Conservation (phyloP, 2,113 vertebrate genomes). For the Ia io region DNA sequence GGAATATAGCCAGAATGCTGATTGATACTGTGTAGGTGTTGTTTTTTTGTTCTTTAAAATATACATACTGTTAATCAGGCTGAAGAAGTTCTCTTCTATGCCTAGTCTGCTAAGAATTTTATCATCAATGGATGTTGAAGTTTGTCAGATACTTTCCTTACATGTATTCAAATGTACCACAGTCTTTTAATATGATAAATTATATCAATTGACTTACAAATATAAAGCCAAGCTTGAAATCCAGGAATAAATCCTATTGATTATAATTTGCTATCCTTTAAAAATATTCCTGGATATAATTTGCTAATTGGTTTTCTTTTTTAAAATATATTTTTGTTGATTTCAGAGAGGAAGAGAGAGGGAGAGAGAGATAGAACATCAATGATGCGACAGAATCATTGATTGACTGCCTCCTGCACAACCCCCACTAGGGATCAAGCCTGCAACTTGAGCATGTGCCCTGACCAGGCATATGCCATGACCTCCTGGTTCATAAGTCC, state of each 20-base stretch:
- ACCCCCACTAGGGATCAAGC: no score
- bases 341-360: no score
- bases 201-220: not conserved
- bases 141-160: not conserved
- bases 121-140: not conserved
- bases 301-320: not conserved
- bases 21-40: not conserved
- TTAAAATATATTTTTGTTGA: no score
- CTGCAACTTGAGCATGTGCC: no score
- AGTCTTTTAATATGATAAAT: not conserved
- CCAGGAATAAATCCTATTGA: not conserved
- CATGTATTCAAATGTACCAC: not conserved
- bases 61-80: not conserved
- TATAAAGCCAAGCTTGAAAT: not conserved
- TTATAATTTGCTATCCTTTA: not conserved
- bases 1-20: not conserved
- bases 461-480: no score
- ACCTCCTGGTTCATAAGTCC: no score
- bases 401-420: no score
- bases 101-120: not conserved
- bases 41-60: no score
- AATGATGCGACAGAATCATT: no score
- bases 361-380: no score
- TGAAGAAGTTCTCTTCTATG: not conserved
- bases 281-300: not conserved